Conservation (phyloP, 1,140 invertebrate genomes). For the Liolophura sinensis region DNA sequence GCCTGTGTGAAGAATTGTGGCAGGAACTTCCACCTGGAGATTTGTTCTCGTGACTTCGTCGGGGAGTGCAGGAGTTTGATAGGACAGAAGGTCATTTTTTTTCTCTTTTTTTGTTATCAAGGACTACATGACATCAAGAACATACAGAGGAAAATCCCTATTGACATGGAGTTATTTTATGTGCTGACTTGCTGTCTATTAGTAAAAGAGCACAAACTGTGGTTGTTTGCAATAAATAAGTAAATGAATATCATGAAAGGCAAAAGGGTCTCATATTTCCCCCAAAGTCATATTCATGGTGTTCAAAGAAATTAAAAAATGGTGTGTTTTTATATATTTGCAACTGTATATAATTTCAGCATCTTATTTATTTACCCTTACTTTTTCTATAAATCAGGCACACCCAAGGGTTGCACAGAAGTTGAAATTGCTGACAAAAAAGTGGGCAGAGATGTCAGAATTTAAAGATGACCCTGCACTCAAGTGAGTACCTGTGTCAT, state of each 20-base stretch:
- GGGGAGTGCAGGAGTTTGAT: constrained; percentile 68
- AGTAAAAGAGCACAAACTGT: no score
- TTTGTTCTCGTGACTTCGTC: constrained; percentile 95
- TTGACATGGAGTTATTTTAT: not conserved
- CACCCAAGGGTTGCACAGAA: constrained; percentile 75
- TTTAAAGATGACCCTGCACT: constrained; percentile 90
- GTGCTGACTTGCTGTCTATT: constrained; percentile 1
- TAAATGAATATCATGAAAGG: no score
- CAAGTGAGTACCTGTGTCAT: constrained; percentile 35
- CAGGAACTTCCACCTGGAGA: constrained; percentile 87
- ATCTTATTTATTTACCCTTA: no score
- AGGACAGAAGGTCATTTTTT: constrained; percentile 60
- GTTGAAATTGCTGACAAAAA: constrained; percentile 80
- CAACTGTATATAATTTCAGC: not conserved
- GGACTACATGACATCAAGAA: no score
- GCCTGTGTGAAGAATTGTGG: constrained; percentile 97
- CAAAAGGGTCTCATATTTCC: no score
- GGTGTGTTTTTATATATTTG: constrained; percentile 1
- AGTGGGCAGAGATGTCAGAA: constrained; percentile 89
- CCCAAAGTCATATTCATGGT: no score
- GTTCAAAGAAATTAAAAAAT: no score
- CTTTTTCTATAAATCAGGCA: constrained; percentile 41
- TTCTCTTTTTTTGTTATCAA: no score
- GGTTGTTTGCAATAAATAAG: no score
- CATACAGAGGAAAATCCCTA: no score